Evolutionary conservation across 1,140 invertebrate species (phyloP).

Genomic region (Cardiocondyla obscurior): DNA sequence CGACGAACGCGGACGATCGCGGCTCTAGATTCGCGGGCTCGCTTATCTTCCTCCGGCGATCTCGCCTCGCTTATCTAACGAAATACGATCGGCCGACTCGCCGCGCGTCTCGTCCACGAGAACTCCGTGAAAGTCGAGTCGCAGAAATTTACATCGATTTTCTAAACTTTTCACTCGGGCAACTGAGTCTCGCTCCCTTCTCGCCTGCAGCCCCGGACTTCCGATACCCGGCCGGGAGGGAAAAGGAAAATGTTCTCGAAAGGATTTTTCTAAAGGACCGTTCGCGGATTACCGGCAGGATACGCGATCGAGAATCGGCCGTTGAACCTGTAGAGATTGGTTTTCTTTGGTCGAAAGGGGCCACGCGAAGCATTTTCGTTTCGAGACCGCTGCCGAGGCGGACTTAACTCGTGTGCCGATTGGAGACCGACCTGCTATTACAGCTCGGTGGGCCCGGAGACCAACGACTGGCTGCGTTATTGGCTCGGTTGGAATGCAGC

Average conservation of each 20-base stretch:
- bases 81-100: background rate
- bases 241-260: background rate
- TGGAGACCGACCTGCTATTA: background rate
- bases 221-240: background rate
- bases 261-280: background rate
- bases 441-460: background rate
- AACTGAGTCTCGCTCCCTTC: background rate
- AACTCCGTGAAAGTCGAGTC: background rate
- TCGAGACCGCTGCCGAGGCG: background rate
- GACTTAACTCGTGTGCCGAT: conserved; percentile 6
- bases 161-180: background rate
- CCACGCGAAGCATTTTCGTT: background rate
- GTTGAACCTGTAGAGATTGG: background rate
- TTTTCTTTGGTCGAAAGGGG: background rate
- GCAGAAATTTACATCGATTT: background rate
- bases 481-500: conserved; percentile 50
- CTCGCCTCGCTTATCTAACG: background rate
- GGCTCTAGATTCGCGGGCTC: conserved; percentile 1
- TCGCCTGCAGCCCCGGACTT: background rate
- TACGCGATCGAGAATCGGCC: background rate
- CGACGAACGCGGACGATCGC: background rate
- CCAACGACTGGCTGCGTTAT: conserved; percentile 29
- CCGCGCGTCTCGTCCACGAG: background rate
- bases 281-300: background rate
- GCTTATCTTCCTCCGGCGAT: conserved; percentile 4